Evolutionary conservation across 2,113 vertebrate genomes (phyloP), one percentile per base, ranked within the genome.

Genomic region (Chitala chitala): DNA sequence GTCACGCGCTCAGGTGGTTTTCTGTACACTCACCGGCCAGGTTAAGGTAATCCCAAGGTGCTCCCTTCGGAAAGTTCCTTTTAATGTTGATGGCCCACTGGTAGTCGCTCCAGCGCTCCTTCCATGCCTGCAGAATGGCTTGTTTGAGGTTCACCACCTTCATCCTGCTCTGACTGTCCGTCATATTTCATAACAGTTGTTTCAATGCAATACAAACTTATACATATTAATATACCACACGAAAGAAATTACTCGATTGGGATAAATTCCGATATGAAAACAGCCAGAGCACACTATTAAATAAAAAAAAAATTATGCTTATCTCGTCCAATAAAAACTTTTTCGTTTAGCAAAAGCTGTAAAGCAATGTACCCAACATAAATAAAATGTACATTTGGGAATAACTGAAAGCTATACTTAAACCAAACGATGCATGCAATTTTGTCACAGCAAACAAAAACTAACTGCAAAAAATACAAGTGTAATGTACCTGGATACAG

Each of bases 41-140:
- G 75, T 98, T 98, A 36, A 96, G 93, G 77, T 98, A 97, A 77
- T 98, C 96, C 95, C 96, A 98, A 13, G 95, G 95, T 24, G 94
- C 92, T 82, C 95, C 96, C 36, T 96, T 96, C 1, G 96, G 95
- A 44, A 96, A 98, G 85, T 97, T 96, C 64, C 90, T 94, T 87
- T 98, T 98, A 86, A 99, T 98, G 76, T 99, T 98, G 68, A 99
- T 90, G 36, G 96, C 94, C 96, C 96, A 99, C 4, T 98, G 96
- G 53, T 95, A 97, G 80, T 98, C 96, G 77, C 92, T 97, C 96
- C 96, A 98, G 3, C 97, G 89, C 79, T 99, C 97, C 79, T 95
- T 97, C 97, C 96, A 99, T 33, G 96, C 96, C 86, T 96, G 97
- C 54, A 99, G 89, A 74, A 99, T 95, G 78, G 96, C 95, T 89